These are phyloP conservation scores for Gulo gulo DNA, from an alignment of 2,113 vertebrate genomes.

Conservation along the genomic window DNA sequence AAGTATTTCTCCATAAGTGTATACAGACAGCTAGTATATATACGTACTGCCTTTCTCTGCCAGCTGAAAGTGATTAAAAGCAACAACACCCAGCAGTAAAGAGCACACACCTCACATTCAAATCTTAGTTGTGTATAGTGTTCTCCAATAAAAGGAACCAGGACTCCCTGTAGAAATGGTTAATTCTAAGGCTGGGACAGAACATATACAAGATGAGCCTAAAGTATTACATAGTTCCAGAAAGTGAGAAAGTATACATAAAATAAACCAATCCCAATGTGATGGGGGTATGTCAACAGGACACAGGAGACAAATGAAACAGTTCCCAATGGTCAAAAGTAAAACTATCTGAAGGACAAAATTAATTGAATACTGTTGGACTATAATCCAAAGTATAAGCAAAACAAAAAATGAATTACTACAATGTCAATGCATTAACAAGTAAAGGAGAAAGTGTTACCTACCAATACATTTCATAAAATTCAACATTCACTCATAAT, in stretches of 20 bases:
- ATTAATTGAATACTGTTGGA: not conserved
- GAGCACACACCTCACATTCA: not conserved
- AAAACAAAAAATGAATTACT: not conserved
- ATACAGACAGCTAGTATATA: not conserved
- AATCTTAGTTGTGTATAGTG: not conserved
- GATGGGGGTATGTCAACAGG: not conserved
- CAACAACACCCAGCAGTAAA: not conserved
- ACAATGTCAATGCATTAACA: not conserved
- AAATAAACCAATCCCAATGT: not conserved
- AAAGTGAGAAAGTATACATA: not conserved
- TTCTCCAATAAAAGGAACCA: not conserved
- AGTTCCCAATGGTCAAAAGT: not conserved
- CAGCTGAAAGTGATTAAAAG: not conserved
- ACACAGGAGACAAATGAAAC: not conserved
- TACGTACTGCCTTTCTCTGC: not conserved
- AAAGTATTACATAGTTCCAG: not conserved
- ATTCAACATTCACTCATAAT: not conserved
- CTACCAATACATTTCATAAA: not conserved
- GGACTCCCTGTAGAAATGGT: not conserved
- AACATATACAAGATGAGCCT: not conserved
- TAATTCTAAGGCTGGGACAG: not conserved
- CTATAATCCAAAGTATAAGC: not conserved
- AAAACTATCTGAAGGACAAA: not conserved
- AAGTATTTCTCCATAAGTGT: not conserved
- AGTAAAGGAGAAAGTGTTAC: not conserved